Evolutionary conservation across 2,113 vertebrate genomes (phyloP).

Genomic region (Dryoscopus gambensis): DNA sequence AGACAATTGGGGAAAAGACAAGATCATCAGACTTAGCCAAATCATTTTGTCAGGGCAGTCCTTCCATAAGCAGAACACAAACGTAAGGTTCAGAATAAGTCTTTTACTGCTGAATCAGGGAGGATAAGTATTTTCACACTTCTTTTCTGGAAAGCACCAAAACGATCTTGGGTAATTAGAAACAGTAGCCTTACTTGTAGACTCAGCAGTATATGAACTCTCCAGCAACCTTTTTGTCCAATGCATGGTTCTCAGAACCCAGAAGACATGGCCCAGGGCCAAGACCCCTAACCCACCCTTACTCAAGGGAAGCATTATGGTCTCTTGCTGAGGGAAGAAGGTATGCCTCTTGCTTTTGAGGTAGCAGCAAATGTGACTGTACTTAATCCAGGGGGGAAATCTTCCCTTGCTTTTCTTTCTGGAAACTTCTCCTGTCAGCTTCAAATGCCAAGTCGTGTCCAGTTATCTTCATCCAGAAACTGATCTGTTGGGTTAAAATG

Average conservation of each 20-base stretch:
- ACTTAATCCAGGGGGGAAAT: neutral
- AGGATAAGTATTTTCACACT: conserved; percentile 20
- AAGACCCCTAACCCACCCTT: neutral
- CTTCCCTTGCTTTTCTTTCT: neutral
- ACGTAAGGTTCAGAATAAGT: neutral
- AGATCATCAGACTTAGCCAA: neutral
- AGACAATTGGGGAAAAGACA: neutral
- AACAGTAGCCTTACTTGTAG: conserved; percentile 22
- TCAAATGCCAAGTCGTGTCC: neutral
- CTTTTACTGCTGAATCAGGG: conserved; percentile 14
- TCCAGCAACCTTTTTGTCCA: neutral
- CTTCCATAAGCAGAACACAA: neutral
- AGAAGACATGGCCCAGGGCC: neutral
- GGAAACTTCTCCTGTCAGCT: neutral
- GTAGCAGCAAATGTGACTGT: neutral
- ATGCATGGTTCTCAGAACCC: neutral
- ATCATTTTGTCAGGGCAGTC: conserved; percentile 16
- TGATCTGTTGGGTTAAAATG: neutral
- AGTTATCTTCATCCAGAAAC: neutral
- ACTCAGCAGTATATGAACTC: conserved; percentile 21
- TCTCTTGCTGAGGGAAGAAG: neutral
- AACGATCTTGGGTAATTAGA: neutral
- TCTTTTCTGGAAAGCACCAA: conserved; percentile 11
- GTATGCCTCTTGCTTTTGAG: neutral
- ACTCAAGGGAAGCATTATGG: neutral